Evolutionary conservation across 2,113 vertebrate species (phyloP).

Genomic region (Zosterops borbonicus): DNA sequence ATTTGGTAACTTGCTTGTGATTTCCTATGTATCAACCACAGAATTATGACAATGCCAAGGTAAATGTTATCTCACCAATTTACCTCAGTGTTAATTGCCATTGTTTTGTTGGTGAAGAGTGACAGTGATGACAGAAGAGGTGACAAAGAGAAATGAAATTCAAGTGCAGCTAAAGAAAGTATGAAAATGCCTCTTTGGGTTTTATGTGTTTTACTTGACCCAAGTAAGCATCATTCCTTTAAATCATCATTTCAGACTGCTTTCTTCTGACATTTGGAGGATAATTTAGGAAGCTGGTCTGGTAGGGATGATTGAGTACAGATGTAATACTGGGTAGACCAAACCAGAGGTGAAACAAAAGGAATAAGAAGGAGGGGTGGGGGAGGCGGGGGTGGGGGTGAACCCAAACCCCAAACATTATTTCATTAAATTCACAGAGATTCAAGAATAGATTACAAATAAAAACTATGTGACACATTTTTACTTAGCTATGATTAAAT

Average conservation of each 20-base stretch:
- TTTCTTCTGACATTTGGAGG: constrained; percentile 38
- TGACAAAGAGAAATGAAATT: constrained; percentile 35
- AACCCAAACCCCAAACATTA: not conserved
- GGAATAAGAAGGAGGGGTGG: not conserved
- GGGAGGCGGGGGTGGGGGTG: no score
- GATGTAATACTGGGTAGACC: constrained; percentile 2
- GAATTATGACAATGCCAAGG: not conserved
- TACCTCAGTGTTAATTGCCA: constrained; percentile 38
- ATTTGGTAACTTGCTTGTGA: constrained; percentile 33
- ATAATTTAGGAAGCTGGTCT: constrained; percentile 53
- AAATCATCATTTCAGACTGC: constrained; percentile 47
- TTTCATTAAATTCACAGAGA: not conserved
- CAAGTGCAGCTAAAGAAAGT: constrained; percentile 33
- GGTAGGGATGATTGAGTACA: constrained; percentile 25
- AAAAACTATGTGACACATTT: not conserved
- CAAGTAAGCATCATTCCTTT: constrained; percentile 8
- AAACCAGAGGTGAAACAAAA: constrained; percentile 11
- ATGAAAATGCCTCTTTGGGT: constrained; percentile 22
- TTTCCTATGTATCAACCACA: not conserved
- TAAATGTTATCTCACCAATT: constrained; percentile 28
- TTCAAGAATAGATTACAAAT: not conserved
- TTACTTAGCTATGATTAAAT: not conserved
- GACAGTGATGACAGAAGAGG: constrained; percentile 12
- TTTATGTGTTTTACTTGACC: constrained; percentile 44
- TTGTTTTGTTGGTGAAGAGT: not conserved